These are phyloP conservation scores for Patiria pectinifera DNA, from an alignment of 53 echinoderm and acorn worm species.

Conservation along the genomic window DNA sequence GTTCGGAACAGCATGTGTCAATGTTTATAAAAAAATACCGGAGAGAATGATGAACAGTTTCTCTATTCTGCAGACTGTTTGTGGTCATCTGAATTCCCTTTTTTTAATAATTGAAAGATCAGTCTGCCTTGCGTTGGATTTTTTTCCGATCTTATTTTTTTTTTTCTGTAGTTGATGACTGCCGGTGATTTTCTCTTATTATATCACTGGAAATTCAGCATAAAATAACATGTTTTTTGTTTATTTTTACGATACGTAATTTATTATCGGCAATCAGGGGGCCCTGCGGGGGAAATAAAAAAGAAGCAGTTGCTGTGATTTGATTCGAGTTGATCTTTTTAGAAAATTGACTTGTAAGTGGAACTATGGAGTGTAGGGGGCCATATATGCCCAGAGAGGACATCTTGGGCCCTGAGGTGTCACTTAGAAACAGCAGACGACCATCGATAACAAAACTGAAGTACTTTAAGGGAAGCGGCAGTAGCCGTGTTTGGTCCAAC, in stretches of 20 bases:
- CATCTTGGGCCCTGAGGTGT: constrained; percentile 27
- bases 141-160: too few species aligned
- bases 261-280: constrained; percentile 8
- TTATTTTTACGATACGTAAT: neutral
- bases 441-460: constrained; percentile 25
- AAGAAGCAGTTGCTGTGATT: neutral
- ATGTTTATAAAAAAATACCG: too few species aligned
- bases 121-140: too few species aligned
- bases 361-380: neutral
- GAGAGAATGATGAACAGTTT: too few species aligned
- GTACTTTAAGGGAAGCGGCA: constrained; percentile 19
- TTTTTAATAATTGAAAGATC: too few species aligned
- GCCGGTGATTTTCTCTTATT: neutral
- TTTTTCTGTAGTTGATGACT: neutral
- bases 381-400: neutral
- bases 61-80: too few species aligned
- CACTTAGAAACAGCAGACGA: constrained; percentile 40
- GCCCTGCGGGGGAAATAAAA: neutral
- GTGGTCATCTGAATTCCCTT: too few species aligned
- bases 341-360: constrained; percentile 51
- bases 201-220: neutral
- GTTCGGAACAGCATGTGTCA: too few species aligned
- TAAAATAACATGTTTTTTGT: neutral
- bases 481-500: too few species aligned
- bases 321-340: constrained; percentile 49